Base-by-base conservation (phyloP, 2,888 invertebrate genomes). In the Teinopalpus imperialis region DNA sequence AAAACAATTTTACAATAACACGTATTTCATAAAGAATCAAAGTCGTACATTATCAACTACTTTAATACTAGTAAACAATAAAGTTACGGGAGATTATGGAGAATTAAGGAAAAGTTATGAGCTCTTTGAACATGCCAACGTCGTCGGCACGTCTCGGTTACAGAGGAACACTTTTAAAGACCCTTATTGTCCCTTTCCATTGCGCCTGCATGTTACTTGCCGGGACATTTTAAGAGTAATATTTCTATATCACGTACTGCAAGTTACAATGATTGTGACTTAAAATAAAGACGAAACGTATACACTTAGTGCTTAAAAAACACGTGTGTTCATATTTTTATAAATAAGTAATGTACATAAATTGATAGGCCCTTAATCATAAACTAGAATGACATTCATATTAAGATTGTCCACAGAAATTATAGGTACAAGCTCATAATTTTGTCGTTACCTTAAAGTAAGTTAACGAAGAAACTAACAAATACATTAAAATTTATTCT, bases 151-250 rank as follows among this genome's bases (percentile, higher is more conserved):
- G 46, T 41, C 34, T 7, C 13, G 27, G 32, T 46, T 40, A 34
- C 46, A 40, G 29, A 29, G 29, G 35, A 35, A 46, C 27, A 40
- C 27, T 41, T 41, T 46, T 46, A 35, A 46, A 46, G 29, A 35
- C 32, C 31, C 13, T 21, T 26, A 12, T 34, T 40, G 45, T 40
- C 35, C 29, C 14, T 35, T 32, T 30, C 14, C n/a, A 21, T 9
- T 44, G 14, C 37, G 36, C 43, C 7, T 27, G 42, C 34, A 35
- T 36, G 21, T 20, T 21, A 36, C 9, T 29, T 29, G 8, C n/a
- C 10, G 9, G 4, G 32, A 34, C 12, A 3, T 31, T 32, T 31
- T 31, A 9, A 9, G 24, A 31, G 23, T 42, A 23, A 23, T 3
- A 13, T 5, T 14, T 8, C 3, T 5, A 3, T 13, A 35, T 5